A percentile compares a stretch with the other conserved stretches of the same genome.
These are phyloP conservation scores for Eunapius fragilis DNA, from an alignment of 37 sponge, comb jelly and placozoan species.

Conservation along the genomic window DNA sequence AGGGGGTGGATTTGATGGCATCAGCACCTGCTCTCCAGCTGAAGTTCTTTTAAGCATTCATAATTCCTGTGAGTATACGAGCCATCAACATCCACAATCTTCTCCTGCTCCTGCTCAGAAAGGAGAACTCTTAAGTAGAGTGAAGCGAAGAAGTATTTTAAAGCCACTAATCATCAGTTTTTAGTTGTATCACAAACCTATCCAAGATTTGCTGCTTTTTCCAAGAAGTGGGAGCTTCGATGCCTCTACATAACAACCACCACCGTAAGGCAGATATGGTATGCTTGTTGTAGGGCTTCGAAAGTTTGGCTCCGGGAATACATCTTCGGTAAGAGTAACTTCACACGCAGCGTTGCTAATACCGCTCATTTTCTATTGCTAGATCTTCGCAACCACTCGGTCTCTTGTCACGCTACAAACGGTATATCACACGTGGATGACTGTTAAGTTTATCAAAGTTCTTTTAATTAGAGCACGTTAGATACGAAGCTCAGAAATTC, in stretches of 20 bases:
- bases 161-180: not conserved
- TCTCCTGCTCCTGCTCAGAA: conserved; percentile 5
- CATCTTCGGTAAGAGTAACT: conserved; percentile 8
- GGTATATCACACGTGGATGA: not conserved
- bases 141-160: not conserved
- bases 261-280: conserved; percentile 4
- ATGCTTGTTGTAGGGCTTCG: conserved; percentile 14
- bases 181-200: conserved; percentile 9
- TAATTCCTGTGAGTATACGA: conserved; percentile 48
- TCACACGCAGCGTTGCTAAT: not conserved
- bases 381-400: not conserved
- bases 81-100: conserved; percentile 62
- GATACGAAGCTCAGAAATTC: not conserved
- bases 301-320: conserved; percentile 15
- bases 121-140: no score
- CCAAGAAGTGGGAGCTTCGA: conserved; percentile 9
- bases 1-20: not conserved
- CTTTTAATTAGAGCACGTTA: not conserved
- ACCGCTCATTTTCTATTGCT: not conserved
- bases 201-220: conserved; percentile 14
- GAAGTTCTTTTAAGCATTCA: conserved; percentile 30
- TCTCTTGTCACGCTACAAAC: not conserved
- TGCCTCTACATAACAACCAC: conserved; percentile 33
- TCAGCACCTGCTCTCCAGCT: conserved; percentile 26
- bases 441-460: not conserved